Percentiles rank a stretch among this genome's conserved stretches.
These are phyloP conservation scores for Drosophila mettleri DNA, from an alignment of 2,888 invertebrate species.

Conservation along the genomic window DNA sequence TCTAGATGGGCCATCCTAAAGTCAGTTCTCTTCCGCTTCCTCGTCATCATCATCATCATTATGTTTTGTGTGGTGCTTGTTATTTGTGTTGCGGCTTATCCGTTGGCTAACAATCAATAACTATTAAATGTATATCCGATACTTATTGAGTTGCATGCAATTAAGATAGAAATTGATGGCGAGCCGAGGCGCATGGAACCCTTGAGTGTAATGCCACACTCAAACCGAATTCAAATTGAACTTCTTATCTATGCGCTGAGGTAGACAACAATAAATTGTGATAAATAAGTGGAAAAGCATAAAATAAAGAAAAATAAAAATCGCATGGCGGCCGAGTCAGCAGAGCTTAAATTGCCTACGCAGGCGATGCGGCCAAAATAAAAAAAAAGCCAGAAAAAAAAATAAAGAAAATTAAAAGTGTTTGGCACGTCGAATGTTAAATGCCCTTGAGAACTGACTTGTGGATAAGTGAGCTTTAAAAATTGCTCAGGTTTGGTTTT, in stretches of 20 bases:
- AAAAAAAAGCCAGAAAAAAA: slow-evolving; percentile 26
- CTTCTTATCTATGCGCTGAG: slow-evolving; percentile 71
- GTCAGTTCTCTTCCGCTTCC: background rate
- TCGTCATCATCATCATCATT: background rate
- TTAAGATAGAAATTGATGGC: slow-evolving; percentile 59
- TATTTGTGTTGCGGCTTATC: slow-evolving; percentile 20
- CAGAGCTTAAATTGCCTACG: slow-evolving; percentile 77
- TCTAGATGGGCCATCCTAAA: background rate
- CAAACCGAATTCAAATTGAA: slow-evolving; percentile 75
- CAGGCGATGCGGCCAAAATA: slow-evolving; percentile 46
- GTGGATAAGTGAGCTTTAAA: fast-evolving
- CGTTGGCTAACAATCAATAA: slow-evolving; percentile 28
- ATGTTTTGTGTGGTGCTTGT: background rate
- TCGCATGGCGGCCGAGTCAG: slow-evolving; percentile 68
- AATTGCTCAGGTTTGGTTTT: background rate
- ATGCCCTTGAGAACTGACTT: background rate
- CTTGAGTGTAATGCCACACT: slow-evolving; percentile 30
- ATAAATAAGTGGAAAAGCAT: slow-evolving; percentile 59
- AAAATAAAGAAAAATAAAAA: slow-evolving; percentile 30
- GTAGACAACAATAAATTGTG: slow-evolving; percentile 76
- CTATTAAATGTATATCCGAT: slow-evolving; percentile 34
- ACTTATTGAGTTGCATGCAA: slow-evolving; percentile 55
- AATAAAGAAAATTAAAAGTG: background rate
- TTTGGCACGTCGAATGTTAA: background rate
- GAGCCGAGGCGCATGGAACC: slow-evolving; percentile 14